phyloP scores from a whole-genome alignment of 2,113 vertebrate genomes.

The Aix galericulata region DNA sequence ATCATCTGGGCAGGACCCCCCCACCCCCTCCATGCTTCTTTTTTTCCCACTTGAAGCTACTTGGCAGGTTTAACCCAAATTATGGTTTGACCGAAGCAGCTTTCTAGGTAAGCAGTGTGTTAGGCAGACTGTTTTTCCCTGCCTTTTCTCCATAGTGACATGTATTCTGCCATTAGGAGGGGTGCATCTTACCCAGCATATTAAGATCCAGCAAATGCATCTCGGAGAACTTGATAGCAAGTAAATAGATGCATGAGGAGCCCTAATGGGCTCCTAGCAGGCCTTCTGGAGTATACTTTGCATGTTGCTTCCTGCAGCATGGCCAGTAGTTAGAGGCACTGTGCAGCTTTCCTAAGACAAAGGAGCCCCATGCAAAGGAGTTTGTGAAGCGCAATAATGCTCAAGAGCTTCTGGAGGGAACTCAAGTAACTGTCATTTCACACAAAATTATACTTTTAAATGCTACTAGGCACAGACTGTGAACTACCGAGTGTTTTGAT shows the following conservation, averaged over 20 bases:
- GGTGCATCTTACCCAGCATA: accelerated
- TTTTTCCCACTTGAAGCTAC: neutral
- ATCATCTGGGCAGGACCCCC: neutral
- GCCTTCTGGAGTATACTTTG: accelerated
- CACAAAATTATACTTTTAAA: neutral
- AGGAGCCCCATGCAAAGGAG: accelerated
- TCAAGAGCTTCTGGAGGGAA: neutral
- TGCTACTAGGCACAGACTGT: neutral
- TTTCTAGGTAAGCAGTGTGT: neutral
- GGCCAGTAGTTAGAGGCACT: accelerated
- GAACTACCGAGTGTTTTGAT: neutral
- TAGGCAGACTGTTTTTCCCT: neutral
- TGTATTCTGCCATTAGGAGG: neutral
- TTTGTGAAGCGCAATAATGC: neutral
- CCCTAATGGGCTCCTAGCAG: neutral
- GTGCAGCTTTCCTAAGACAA: neutral
- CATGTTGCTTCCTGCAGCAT: accelerated
- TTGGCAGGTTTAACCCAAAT: neutral
- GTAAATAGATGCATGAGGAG: neutral
- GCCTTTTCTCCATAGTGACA: neutral
- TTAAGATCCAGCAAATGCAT: neutral
- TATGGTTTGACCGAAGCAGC: neutral
- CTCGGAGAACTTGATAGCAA: accelerated
- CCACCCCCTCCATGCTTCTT: too few species aligned
- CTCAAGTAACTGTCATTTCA: neutral